Conservation (phyloP, 2,888 invertebrate genomes). For the Idaea dimidiata region DNA sequence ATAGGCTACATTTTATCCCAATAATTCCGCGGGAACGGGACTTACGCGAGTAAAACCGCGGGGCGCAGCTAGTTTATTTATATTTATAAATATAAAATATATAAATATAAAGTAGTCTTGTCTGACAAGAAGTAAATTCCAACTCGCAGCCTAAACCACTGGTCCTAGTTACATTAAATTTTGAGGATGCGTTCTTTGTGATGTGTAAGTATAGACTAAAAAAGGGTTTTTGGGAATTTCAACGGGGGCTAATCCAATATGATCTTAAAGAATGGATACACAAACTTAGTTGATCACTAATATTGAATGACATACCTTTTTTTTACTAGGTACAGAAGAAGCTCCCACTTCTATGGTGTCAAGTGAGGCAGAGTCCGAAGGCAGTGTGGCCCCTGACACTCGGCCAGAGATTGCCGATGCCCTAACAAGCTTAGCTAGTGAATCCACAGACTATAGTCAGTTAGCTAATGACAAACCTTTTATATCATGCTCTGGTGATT, state of each 20-base stretch:
- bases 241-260: not conserved
- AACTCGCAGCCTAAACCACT: no score
- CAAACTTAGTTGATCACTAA: not conserved
- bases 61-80: no score
- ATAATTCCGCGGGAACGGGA: no score
- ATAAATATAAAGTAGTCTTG: slow-evolving; percentile 3
- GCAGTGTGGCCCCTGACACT: slow-evolving; percentile 60
- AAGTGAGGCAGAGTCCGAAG: slow-evolving; percentile 72
- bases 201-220: no score
- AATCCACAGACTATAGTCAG: slow-evolving; percentile 37
- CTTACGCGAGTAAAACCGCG: no score
- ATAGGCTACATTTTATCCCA: no score
- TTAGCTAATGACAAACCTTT: slow-evolving; percentile 43
- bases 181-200: no score
- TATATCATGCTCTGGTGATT: slow-evolving; percentile 41
- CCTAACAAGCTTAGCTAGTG: slow-evolving; percentile 30
- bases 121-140: no score
- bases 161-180: no score
- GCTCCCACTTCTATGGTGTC: slow-evolving; percentile 75
- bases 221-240: no score
- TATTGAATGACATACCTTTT: not conserved
- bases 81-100: not conserved
- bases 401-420: slow-evolving; percentile 46
- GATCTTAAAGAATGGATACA: no score
- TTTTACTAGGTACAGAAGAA: slow-evolving; percentile 61